A percentile compares a stretch with the other conserved stretches of the same genome.
These are phyloP conservation scores for Varecia variegata DNA, from an alignment of 2,797 vertebrate species.

Conservation along the genomic window DNA sequence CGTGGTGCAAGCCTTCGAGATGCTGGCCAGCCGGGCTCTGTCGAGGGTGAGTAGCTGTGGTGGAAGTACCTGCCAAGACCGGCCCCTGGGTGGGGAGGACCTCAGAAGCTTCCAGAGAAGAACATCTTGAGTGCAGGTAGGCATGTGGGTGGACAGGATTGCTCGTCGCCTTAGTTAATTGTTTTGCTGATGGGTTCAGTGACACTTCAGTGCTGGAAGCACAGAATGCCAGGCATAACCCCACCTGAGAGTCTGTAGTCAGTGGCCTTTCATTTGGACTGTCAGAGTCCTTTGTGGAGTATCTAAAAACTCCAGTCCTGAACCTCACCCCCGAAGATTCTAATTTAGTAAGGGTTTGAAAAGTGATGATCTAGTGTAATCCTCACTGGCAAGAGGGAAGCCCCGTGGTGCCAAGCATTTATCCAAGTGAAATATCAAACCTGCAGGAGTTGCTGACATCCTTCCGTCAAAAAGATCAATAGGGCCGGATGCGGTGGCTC, in stretches of 20 bases:
- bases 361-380: not conserved
- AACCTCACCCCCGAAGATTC: not conserved
- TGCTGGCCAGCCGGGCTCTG: constrained; percentile 83
- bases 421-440: not conserved
- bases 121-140: not conserved
- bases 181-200: no score
- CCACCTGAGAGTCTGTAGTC: fast-evolving
- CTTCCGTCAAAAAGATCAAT: not conserved
- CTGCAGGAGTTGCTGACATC: not conserved
- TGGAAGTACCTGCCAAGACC: fast-evolving
- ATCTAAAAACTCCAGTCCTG: not conserved
- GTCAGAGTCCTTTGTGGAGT: not conserved
- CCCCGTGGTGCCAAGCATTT: not conserved
- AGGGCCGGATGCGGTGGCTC: no score
- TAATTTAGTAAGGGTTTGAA: not conserved
- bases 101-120: not conserved
- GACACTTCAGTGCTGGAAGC: not conserved
- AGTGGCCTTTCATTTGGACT: not conserved
- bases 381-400: not conserved
- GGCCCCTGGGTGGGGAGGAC: not conserved
- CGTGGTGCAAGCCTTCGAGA: constrained; percentile 86
- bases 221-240: not conserved
- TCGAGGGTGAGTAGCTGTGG: constrained; percentile 79
- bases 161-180: fast-evolving
- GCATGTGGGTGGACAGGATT: fast-evolving